Evolutionary conservation across 2,113 vertebrate genomes (phyloP), one percentile per base, ranked within the genome.

Genomic region (Bubo scandiacus): DNA sequence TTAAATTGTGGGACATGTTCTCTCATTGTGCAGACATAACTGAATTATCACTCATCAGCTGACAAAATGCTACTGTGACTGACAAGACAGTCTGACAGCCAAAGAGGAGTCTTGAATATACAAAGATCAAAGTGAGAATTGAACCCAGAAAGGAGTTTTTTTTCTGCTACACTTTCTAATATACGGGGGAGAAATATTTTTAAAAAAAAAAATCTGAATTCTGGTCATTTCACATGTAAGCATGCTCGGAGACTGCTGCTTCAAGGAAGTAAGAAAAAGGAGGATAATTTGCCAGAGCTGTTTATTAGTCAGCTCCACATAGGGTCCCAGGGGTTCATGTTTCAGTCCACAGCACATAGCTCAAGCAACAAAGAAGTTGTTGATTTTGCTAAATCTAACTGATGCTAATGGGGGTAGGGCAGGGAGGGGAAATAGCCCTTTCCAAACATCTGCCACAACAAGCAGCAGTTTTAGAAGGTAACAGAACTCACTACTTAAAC

Each of bases 31-130:
- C 51, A 88, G 68, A 90, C 43, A 63, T 88, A 95, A 92, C 25
- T 71, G 55, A 93, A 81, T 96, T 87, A 97, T 78, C 36, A 83
- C 80, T 63, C 67, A 83, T 67, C 87, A 83, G 59, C 55, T 90
- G 55, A 90, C 51, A 93, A 93, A 90, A 86, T 42, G 22, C 36
- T 81, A 45, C n/a, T 42, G 38, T 73, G 59, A 68, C 42, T 47
- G 63, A 67, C 51, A 86, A 70, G 71, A 62, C 15, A 77, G 43
- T 42, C 10, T 40, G 40, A 72, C 29, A 77, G 36, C 11, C 54
- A 65, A 91, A 72, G 26, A 55, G 11, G 10, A 82, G 59, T 58
- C 43, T 43, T 43, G 17, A 86, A 88, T 36, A 87, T 74, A 75
- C 32, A 59, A 82, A 74, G 36, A 91, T 68, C 40, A 80, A 93